Conservation (phyloP, 2,888 invertebrate species). For the Mesoligia furuncula region DNA sequence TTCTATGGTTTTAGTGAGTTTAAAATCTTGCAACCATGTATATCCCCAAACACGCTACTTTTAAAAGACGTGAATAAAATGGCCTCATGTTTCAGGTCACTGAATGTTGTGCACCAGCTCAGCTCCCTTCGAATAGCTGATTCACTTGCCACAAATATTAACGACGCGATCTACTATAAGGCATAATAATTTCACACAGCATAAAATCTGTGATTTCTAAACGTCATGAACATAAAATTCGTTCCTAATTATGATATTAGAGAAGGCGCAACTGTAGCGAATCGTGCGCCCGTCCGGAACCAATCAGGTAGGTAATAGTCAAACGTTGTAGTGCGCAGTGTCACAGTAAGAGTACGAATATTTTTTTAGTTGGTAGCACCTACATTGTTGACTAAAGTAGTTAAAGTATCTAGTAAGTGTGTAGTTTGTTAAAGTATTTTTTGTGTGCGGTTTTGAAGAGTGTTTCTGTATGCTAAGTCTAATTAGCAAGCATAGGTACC, state of each 20-base stretch:
- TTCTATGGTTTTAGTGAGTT: neutral
- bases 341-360: slow-evolving; percentile 29
- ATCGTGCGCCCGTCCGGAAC: slow-evolving; percentile 65
- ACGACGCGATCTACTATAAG: slow-evolving; percentile 9
- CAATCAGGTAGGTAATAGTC: slow-evolving; percentile 60
- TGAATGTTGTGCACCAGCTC: too few relatives aligned
- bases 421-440: neutral
- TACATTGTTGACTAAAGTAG: slow-evolving; percentile 9
- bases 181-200: slow-evolving; percentile 30
- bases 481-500: neutral
- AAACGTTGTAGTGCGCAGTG: slow-evolving; percentile 44
- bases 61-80: neutral
- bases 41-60: neutral
- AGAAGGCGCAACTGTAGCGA: slow-evolving; percentile 58
- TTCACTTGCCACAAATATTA: slow-evolving; percentile 22
- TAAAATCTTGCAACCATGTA: neutral
- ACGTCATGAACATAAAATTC: slow-evolving; percentile 51
- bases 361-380: slow-evolving; percentile 16
- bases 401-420: too few relatives aligned
- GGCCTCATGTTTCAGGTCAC: neutral
- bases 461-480: neutral
- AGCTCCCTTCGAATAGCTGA: neutral
- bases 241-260: slow-evolving; percentile 60
- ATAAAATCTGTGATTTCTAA: slow-evolving; percentile 52
- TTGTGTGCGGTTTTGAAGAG: neutral